Percentiles rank a stretch among this genome's conserved stretches.
Conservation (phyloP, 2,888 invertebrate genomes). For the Gerris lacustris region DNA sequence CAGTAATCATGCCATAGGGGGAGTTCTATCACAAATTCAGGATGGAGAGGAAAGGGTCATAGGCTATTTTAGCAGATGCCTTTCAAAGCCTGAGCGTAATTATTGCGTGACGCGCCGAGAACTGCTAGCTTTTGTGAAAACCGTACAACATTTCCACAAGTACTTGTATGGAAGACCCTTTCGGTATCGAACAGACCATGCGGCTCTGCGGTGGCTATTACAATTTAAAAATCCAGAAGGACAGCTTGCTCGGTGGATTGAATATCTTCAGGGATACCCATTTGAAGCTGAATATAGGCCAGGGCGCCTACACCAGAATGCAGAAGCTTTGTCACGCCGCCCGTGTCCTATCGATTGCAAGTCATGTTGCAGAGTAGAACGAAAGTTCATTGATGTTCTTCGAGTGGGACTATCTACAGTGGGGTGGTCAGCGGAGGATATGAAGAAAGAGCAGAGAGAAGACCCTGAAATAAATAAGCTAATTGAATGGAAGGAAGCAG, state of each 20-base stretch:
- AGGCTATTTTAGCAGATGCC: not conserved
- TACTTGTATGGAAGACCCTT: conserved; percentile 9
- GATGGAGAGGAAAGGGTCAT: not conserved
- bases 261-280: not conserved
- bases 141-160: conserved; percentile 8
- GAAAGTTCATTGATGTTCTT: not conserved
- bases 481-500: not conserved
- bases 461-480: conserved; percentile 7
- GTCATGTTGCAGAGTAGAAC: conserved; percentile 10
- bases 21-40: not conserved
- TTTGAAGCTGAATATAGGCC: conserved; percentile 4
- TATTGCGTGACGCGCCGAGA: not conserved
- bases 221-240: conserved; percentile 10
- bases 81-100: not conserved
- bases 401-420: not conserved
- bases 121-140: not conserved
- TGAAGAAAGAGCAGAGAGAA: not conserved
- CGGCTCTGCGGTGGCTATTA: not conserved
- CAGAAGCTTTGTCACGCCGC: conserved; percentile 29
- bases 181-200: not conserved
- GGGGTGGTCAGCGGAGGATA: too few species aligned
- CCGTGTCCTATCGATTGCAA: conserved; percentile 21
- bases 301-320: conserved; percentile 27
- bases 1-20: not conserved
- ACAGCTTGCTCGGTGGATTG: conserved; percentile 2